Percentiles rank a stretch among this genome's conserved stretches.
These are phyloP conservation scores for Serranus cabrilla DNA, from an alignment of 2,797 vertebrate species.

Conservation along the genomic window DNA sequence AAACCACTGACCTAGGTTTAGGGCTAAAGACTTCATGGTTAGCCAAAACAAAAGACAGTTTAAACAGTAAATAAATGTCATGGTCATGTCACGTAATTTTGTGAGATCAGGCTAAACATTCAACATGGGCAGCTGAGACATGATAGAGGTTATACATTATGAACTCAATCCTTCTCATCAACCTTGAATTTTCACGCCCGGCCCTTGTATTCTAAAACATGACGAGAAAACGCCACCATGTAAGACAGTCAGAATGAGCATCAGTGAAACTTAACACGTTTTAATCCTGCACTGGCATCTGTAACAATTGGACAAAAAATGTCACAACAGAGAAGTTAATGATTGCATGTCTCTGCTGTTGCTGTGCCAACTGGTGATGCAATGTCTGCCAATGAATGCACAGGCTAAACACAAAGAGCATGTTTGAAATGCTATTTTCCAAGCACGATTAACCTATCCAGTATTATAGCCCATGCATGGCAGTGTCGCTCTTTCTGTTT, in stretches of 20 bases:
- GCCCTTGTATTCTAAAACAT: not conserved
- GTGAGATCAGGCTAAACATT: not conserved
- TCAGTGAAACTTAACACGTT: not conserved
- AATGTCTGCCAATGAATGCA: not conserved
- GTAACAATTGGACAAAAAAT: not conserved
- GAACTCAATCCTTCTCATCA: constrained; percentile 5
- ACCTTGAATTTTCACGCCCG: not conserved
- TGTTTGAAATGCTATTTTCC: not conserved
- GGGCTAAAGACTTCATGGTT: too few relatives aligned
- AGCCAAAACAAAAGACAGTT: too few relatives aligned
- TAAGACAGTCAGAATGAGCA: not conserved
- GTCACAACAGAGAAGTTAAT: not conserved
- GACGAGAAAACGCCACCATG: not conserved
- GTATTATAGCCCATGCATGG: not conserved
- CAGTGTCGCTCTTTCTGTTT: not conserved
- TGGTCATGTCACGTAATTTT: not conserved
- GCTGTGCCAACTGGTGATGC: constrained; percentile 7
- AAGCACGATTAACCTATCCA: not conserved
- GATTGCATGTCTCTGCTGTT: not conserved
- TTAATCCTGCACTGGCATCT: not conserved
- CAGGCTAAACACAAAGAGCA: not conserved
- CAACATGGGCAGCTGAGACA: not conserved
- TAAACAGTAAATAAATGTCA: too few relatives aligned
- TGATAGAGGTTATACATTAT: not conserved
- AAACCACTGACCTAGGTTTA: too few relatives aligned